A percentile compares a stretch with the other conserved stretches of the same genome.
phyloP scores from a whole-genome alignment of 2,113 vertebrate genomes.

The Melanocharis versteri region DNA sequence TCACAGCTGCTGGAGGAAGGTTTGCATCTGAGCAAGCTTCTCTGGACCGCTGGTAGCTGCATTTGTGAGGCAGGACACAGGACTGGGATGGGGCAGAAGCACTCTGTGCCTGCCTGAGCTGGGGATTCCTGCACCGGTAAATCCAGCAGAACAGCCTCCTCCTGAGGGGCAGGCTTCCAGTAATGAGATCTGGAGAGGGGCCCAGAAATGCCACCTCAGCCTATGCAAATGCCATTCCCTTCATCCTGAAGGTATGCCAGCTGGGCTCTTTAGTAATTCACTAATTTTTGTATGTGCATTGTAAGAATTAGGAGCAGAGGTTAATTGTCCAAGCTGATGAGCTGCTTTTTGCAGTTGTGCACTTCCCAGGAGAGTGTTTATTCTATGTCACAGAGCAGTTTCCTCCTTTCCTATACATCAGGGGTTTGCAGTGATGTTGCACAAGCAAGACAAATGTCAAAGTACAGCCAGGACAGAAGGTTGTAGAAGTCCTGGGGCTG shows the following conservation, averaged over 20 bases:
- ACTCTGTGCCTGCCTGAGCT: not conserved
- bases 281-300: not conserved
- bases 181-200: not conserved
- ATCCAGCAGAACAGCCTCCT: slow-evolving; percentile 14
- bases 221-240: not conserved
- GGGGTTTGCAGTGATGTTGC: not conserved
- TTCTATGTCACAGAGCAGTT: not conserved
- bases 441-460: not conserved
- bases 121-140: not conserved
- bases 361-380: not conserved
- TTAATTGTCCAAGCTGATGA: not conserved
- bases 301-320: not conserved
- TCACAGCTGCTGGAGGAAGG: not conserved
- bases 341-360: not conserved
- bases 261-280: not conserved
- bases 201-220: not conserved
- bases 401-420: not conserved
- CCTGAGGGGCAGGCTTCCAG: not conserved
- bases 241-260: not conserved
- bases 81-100: not conserved
- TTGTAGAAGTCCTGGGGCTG: not conserved
- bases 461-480: not conserved
- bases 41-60: not conserved
- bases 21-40: not conserved
- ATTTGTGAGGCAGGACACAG: not conserved